Evolutionary conservation across 2,888 invertebrate genomes (phyloP).

Genomic region (Ophion costatus): DNA sequence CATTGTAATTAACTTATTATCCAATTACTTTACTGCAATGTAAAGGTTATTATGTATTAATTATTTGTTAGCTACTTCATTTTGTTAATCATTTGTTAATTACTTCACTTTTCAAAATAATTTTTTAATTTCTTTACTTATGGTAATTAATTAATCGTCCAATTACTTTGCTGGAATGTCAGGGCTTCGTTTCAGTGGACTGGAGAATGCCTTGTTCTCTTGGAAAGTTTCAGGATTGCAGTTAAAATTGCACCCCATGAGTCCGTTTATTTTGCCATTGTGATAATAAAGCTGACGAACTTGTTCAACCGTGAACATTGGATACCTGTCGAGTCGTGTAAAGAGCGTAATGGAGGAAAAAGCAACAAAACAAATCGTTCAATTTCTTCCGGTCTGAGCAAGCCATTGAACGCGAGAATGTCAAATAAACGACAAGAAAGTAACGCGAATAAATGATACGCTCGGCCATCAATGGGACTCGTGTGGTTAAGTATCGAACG

Average conservation of each 20-base stretch:
- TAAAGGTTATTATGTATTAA: background rate
- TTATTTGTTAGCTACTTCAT: background rate
- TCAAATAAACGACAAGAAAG: slow-evolving; percentile 25
- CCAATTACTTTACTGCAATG: background rate
- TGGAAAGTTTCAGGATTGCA: background rate
- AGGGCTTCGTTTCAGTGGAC: background rate
- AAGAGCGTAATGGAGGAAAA: background rate
- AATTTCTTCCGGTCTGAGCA: background rate
- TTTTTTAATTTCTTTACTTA: background rate
- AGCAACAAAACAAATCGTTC: background rate
- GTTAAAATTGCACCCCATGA: background rate
- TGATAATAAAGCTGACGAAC: background rate
- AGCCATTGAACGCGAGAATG: slow-evolving; percentile 14
- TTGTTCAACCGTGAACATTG: background rate
- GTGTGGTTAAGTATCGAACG: slow-evolving; percentile 35
- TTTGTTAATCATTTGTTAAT: background rate
- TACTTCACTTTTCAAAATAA: no score
- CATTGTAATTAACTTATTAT: background rate
- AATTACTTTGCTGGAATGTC: background rate
- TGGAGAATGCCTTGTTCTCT: background rate
- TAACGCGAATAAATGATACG: slow-evolving; percentile 37
- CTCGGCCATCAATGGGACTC: slow-evolving; percentile 33
- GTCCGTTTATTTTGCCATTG: background rate
- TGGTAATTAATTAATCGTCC: background rate
- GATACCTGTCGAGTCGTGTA: background rate